phyloP scores from a whole-genome alignment of 2,888 invertebrate genomes.

The Sericinus montela region DNA sequence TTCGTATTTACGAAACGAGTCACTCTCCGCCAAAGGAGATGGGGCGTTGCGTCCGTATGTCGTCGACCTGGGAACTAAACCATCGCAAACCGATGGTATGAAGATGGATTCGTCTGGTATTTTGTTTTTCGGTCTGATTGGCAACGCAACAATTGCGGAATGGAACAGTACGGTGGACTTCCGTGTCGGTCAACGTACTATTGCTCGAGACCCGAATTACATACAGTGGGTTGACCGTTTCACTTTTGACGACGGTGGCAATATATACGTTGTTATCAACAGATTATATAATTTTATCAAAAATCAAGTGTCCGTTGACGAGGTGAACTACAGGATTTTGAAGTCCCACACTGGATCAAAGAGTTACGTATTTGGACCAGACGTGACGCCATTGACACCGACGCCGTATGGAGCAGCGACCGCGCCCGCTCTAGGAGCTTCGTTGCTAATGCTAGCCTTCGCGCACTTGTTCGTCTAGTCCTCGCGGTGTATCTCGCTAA shows the following conservation, averaged over 20 bases:
- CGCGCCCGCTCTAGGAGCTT: conserved; percentile 43
- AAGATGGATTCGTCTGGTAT: conserved; percentile 84
- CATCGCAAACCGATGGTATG: conserved; percentile 87
- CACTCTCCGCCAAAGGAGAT: conserved; percentile 49
- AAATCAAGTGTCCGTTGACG: conserved; percentile 75
- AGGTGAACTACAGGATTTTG: conserved; percentile 84
- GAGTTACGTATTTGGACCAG: conserved; percentile 81
- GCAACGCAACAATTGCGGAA: conserved; percentile 83
- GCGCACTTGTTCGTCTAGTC: conserved; percentile 65
- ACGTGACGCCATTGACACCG: conserved; percentile 34
- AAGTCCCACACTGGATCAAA: conserved; percentile 79
- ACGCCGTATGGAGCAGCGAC: conserved; percentile 42
- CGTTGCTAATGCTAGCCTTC: conserved; percentile 48
- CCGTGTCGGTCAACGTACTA: conserved; percentile 79
- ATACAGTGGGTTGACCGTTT: conserved; percentile 88
- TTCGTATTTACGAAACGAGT: conserved; percentile 78
- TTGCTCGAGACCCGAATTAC: conserved; percentile 82
- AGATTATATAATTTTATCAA: conserved; percentile 83
- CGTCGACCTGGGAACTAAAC: conserved; percentile 80
- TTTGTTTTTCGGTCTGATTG: conserved; percentile 84
- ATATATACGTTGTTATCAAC: conserved; percentile 84
- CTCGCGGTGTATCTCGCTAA: conserved; percentile 26
- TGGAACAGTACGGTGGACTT: conserved; percentile 83
- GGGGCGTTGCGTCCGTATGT: conserved; percentile 69
- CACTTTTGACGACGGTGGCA: conserved; percentile 82